Evolutionary conservation across 2,797 vertebrate genomes (phyloP), one percentile per base, ranked within the genome.

Genomic region (Artibeus lituratus): DNA sequence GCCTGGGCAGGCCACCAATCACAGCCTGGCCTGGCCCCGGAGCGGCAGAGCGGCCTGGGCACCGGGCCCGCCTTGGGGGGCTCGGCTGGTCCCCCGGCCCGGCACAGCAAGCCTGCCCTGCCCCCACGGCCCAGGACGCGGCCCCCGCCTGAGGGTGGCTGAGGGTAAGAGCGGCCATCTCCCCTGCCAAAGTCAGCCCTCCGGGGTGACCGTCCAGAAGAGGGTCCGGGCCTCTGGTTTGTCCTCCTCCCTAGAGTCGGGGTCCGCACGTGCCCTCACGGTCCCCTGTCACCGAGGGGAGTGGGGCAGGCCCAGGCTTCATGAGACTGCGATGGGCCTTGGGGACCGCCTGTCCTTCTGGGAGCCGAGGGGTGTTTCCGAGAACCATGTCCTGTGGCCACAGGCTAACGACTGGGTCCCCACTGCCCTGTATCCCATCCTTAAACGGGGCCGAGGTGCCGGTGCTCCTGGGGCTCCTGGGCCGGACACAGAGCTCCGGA

Each of bases 171-270:
- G n/a, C 59, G 0, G 37, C 29, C 1, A 0, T 59, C 39, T 67
- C 72, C 53, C 4, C 1, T 7, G 10, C 18, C 7, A 51, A n/a
- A 19, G 42, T n/a, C 14, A 10, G 32, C 44, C 10, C n/a, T 55
- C 29, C 2, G 67, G 21, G 11, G 9, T 14, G 11, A 47, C 9
- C 4, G 0, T 10, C 32, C 5, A 1, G 57, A 35, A 35, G 42
- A 32, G 0, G 4, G 0, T 19, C 81, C 3, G 5, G 0, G n/a
- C 22, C 8, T 2, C 51, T 5, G 3, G 39, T 39, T 47, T 18
- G 21, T 10, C 84, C 37, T n/a, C 49, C 11, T 1, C 15, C 24
- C 39, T 42, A 14, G 26, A 53, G 2, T 59, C 2, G 4, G n/a
- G 39, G 44, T 32, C 39, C 15, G 18, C 0, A 0, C 0, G 35